A percentile compares a stretch with the other conserved stretches of the same genome.
Conservation (phyloP, 2,888 invertebrate genomes). For the Philaethria dido region DNA sequence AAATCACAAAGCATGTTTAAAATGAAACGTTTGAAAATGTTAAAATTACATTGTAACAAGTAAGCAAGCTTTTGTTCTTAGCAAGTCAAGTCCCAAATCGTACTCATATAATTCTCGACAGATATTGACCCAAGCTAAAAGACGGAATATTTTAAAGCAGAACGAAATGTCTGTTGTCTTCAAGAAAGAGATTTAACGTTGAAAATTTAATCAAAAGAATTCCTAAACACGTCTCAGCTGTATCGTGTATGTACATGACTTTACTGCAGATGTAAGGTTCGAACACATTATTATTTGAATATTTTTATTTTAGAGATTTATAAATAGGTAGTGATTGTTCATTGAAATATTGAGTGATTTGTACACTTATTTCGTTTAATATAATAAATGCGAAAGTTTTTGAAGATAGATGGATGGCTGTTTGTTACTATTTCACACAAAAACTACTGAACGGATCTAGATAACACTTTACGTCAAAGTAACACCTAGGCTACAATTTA, state of each 20-base stretch:
- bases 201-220: slow-evolving; percentile 31
- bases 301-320: too few relatives aligned
- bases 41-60: background rate
- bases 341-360: too few relatives aligned
- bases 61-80: slow-evolving; percentile 14
- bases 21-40: background rate
- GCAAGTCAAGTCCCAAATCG: background rate
- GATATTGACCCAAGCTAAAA: slow-evolving; percentile 12
- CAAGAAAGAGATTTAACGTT: slow-evolving; percentile 20
- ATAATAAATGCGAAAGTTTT: too few relatives aligned
- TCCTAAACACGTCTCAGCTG: slow-evolving; percentile 20
- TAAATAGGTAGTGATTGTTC: too few relatives aligned
- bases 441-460: too few relatives aligned
- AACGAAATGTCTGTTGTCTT: slow-evolving; percentile 27
- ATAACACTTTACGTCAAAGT: too few relatives aligned
- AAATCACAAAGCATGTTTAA: background rate
- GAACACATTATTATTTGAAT: slow-evolving; percentile 5
- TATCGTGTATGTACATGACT: slow-evolving; percentile 18
- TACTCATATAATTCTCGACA: slow-evolving; percentile 12
- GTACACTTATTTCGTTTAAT: too few relatives aligned
- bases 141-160: slow-evolving; percentile 24
- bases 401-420: too few relatives aligned
- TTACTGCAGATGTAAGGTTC: slow-evolving; percentile 6
- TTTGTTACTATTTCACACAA: too few relatives aligned
- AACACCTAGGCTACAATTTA: too few relatives aligned